Evolutionary conservation across 2,888 invertebrate genomes (phyloP).

Genomic region (Arge pagana): DNA sequence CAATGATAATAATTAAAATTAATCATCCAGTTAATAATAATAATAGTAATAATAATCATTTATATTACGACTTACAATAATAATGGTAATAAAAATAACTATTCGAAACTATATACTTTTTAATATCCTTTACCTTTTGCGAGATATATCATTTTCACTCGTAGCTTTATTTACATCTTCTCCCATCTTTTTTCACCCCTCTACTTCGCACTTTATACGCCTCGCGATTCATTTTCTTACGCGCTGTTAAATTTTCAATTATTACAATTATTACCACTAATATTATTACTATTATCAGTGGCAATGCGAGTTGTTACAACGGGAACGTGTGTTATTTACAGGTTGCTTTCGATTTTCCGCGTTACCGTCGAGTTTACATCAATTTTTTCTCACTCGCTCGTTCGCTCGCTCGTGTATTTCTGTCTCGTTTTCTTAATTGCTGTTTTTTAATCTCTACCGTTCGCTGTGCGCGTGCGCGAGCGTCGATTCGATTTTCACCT

Average conservation of each 20-base stretch:
- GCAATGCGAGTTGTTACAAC: constrained; percentile 55
- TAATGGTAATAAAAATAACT: constrained; percentile 51
- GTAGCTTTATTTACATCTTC: constrained; percentile 33
- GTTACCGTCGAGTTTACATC: constrained; percentile 28
- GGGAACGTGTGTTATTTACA: constrained; percentile 53
- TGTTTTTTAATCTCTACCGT: too few species aligned
- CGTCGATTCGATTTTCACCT: too few species aligned
- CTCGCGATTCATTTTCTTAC: too few species aligned
- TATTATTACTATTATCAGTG: constrained; percentile 45
- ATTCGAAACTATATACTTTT: constrained; percentile 47
- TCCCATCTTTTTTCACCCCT: constrained; percentile 28
- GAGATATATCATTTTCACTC: constrained; percentile 48
- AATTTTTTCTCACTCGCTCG: constrained; percentile 32
- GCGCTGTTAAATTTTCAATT: too few species aligned
- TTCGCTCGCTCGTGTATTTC: background rate
- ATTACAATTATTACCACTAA: constrained; percentile 42
- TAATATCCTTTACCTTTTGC: constrained; percentile 50
- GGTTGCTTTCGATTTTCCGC: constrained; percentile 18
- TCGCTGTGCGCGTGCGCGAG: too few species aligned
- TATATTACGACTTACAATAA: constrained; percentile 39
- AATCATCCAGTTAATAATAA: constrained; percentile 49
- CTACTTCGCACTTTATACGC: too few species aligned
- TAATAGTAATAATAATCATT: constrained; percentile 37
- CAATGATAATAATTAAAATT: constrained; percentile 48
- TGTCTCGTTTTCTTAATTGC: too few species aligned